phyloP scores from a whole-genome alignment of 2,797 vertebrate genomes.

The Coendou prehensilis region DNA sequence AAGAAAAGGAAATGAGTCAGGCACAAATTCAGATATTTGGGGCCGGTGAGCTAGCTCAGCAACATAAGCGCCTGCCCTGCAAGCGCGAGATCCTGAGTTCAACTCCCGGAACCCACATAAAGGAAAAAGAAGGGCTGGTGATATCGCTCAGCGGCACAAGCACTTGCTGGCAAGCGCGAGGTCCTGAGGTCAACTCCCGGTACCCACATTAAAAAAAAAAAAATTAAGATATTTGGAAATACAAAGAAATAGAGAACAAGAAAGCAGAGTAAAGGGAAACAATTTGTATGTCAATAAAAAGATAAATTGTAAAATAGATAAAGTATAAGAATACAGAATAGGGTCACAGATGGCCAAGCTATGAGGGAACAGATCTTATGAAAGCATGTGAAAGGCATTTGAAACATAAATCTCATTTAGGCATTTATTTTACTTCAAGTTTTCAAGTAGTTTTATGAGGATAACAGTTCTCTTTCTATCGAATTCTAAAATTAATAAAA shows the following conservation, averaged over 20 bases:
- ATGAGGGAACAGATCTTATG: not conserved
- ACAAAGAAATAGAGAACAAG: not conserved
- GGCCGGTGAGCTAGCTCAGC: too few species aligned
- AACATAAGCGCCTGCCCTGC: too few species aligned
- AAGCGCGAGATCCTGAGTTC: too few species aligned
- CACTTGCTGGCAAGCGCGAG: too few species aligned
- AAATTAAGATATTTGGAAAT: not conserved
- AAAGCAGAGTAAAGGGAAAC: not conserved
- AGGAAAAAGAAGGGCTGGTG: too few species aligned
- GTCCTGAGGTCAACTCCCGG: too few species aligned
- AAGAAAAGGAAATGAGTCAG: not conserved
- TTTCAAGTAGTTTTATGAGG: not conserved
- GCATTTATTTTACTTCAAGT: not conserved
- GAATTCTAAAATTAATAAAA: not conserved
- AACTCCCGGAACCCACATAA: too few species aligned
- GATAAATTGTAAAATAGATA: not conserved
- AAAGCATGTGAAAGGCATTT: not conserved
- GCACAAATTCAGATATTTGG: not conserved
- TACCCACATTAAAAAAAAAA: too few species aligned
- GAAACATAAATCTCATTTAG: not conserved
- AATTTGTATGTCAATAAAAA: not conserved
- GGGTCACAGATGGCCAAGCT: not conserved
- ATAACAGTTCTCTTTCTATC: not conserved
- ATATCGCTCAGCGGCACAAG: too few species aligned
- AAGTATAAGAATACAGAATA: not conserved